Conservation (phyloP, 2,797 vertebrate species). For the Xenentodon cancila region DNA sequence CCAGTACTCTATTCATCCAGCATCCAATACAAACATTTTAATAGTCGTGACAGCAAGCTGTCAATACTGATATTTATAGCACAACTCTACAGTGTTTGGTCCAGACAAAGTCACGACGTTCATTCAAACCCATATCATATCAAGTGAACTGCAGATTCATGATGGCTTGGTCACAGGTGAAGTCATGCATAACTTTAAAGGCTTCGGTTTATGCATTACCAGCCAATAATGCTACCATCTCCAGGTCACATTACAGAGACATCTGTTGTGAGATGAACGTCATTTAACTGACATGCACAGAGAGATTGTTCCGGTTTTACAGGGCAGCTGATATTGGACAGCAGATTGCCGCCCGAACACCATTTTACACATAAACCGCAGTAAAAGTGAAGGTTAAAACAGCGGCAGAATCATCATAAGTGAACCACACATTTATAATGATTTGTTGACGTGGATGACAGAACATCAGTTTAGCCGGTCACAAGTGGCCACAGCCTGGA, state of each 20-base stretch:
- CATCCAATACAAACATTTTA: constrained; percentile 4
- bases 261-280: constrained; percentile 67
- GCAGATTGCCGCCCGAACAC: constrained; percentile 61
- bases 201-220: constrained; percentile 37
- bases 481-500: constrained; percentile 20
- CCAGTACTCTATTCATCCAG: background rate
- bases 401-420: constrained; percentile 52
- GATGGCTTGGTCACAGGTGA: constrained; percentile 43
- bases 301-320: constrained; percentile 71
- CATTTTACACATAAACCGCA: constrained; percentile 65
- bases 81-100: background rate
- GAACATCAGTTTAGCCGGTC: constrained; percentile 45
- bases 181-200: constrained; percentile 54
- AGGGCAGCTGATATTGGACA: constrained; percentile 56
- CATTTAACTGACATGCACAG: constrained; percentile 51
- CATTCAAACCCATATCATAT: background rate
- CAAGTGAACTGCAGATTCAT: constrained; percentile 15
- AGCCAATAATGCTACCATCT: constrained; percentile 49
- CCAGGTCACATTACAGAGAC: constrained; percentile 53
- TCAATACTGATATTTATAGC: background rate
- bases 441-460: constrained; percentile 46
- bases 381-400: constrained; percentile 66
- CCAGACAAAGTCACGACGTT: background rate
- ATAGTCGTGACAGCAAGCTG: constrained; percentile 1
- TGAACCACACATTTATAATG: constrained; percentile 36